These are phyloP conservation scores for Camponotus vicinus DNA, from an alignment of 1,140 invertebrate species.

Conservation along the genomic window DNA sequence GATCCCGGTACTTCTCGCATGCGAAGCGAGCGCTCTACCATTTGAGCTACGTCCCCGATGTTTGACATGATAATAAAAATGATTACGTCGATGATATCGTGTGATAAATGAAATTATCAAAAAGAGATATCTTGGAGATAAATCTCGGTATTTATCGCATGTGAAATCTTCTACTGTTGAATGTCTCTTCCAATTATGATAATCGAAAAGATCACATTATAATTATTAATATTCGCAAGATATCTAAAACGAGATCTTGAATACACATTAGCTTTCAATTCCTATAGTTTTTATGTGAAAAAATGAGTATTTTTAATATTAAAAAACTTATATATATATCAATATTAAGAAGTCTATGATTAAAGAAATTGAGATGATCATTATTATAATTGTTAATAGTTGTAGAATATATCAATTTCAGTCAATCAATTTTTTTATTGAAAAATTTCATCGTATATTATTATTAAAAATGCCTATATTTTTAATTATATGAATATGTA, in stretches of 20 bases:
- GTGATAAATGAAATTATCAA: conserved; percentile 4
- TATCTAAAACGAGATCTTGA: background rate
- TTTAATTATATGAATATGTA: background rate
- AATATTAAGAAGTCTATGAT: background rate
- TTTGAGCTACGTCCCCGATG: too few relatives aligned
- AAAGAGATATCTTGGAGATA: conserved; percentile 88
- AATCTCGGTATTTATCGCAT: conserved; percentile 94
- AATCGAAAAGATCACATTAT: background rate
- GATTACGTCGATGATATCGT: background rate
- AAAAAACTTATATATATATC: background rate
- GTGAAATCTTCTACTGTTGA: conserved; percentile 95
- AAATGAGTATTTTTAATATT: conserved; percentile 6
- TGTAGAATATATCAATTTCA: background rate
- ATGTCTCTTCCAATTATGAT: conserved; percentile 87
- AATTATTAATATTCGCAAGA: background rate
- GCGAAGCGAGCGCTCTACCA: too few relatives aligned
- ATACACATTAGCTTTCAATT: background rate
- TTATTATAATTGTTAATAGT: background rate
- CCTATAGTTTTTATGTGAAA: background rate
- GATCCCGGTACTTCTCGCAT: too few relatives aligned
- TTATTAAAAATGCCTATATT: background rate
- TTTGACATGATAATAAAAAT: background rate
- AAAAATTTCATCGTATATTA: background rate
- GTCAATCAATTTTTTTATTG: too few relatives aligned
- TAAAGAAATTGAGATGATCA: background rate